Evolutionary conservation across 2,888 invertebrate species (phyloP).

Genomic region (Apoda limacodes): DNA sequence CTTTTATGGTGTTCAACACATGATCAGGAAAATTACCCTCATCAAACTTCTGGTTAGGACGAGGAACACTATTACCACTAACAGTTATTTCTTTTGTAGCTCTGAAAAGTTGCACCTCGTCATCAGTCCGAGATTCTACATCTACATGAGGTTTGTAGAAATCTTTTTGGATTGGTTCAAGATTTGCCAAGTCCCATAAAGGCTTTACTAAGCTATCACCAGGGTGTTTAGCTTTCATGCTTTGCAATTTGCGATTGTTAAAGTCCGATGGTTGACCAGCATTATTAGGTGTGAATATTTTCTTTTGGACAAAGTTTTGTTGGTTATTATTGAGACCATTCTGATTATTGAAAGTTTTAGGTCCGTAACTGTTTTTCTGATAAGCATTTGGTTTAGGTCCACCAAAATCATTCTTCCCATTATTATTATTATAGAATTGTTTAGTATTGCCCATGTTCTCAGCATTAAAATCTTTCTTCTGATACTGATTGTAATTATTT

Average conservation of each 20-base stretch:
- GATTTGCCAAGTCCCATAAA: slow-evolving; percentile 80
- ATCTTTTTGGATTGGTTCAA: slow-evolving; percentile 91
- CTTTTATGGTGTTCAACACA: slow-evolving; percentile 81
- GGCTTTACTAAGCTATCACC: slow-evolving; percentile 82
- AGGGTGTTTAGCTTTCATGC: slow-evolving; percentile 77
- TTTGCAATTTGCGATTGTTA: slow-evolving; percentile 67
- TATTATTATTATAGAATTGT: slow-evolving; percentile 57
- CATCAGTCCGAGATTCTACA: slow-evolving; percentile 74
- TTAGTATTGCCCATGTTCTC: too few species aligned
- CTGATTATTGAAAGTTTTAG: slow-evolving; percentile 49
- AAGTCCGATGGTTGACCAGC: slow-evolving; percentile 39
- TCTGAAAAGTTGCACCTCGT: slow-evolving; percentile 82
- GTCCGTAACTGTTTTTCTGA: slow-evolving; percentile 49
- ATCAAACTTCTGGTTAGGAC: slow-evolving; percentile 90
- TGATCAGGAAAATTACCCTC: slow-evolving; percentile 92
- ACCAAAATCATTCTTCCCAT: slow-evolving; percentile 57
- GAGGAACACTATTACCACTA: slow-evolving; percentile 86
- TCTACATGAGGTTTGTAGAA: slow-evolving; percentile 88
- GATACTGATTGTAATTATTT: slow-evolving; percentile 47
- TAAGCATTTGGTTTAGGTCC: slow-evolving; percentile 54
- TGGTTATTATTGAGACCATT: slow-evolving; percentile 36
- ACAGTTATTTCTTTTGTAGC: slow-evolving; percentile 88
- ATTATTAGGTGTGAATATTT: slow-evolving; percentile 43
- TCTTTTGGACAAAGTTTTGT: slow-evolving; percentile 46
- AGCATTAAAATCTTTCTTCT: slow-evolving; percentile 40